A percentile compares a stretch with the other conserved stretches of the same genome.
Evolutionary conservation across 1,140 invertebrate species (phyloP).

Genomic region (Hyposmocoma kahamanoa): DNA sequence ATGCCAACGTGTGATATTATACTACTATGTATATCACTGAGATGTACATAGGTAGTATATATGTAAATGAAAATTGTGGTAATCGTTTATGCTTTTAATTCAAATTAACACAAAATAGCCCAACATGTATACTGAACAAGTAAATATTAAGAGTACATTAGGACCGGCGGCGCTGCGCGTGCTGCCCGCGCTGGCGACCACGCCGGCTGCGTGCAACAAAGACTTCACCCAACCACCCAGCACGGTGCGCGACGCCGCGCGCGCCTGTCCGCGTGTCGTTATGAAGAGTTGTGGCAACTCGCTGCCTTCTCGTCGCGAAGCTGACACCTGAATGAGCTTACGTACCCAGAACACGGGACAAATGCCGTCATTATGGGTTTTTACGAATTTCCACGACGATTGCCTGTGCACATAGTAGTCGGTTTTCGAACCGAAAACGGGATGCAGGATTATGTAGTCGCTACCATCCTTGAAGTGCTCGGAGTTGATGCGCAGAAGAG

Average conservation of each 20-base stretch:
- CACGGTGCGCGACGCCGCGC: not conserved
- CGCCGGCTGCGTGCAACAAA: not conserved
- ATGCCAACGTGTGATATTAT: conserved; percentile 7
- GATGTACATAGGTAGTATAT: too few species aligned
- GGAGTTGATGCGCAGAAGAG: not conserved
- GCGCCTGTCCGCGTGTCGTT: not conserved
- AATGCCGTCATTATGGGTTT: not conserved
- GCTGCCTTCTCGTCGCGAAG: not conserved
- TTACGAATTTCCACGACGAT: not conserved
- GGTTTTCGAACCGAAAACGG: not conserved
- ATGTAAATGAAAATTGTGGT: too few species aligned
- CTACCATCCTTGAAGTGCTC: not conserved
- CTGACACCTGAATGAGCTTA: not conserved
- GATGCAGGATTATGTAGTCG: not conserved
- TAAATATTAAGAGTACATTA: too few species aligned
- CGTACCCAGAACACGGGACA: not conserved
- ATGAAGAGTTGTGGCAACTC: not conserved
- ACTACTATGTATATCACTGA: too few species aligned
- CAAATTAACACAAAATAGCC: too few species aligned
- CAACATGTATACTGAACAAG: too few species aligned
- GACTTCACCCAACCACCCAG: not conserved
- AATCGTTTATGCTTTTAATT: too few species aligned
- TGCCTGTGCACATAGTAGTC: not conserved
- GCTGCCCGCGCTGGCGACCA: not conserved
- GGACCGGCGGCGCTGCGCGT: not conserved